A percentile compares a stretch with the other conserved stretches of the same genome.
Conservation (phyloP, 2,888 invertebrate genomes). For the Gymnosoma rotundatum region DNA sequence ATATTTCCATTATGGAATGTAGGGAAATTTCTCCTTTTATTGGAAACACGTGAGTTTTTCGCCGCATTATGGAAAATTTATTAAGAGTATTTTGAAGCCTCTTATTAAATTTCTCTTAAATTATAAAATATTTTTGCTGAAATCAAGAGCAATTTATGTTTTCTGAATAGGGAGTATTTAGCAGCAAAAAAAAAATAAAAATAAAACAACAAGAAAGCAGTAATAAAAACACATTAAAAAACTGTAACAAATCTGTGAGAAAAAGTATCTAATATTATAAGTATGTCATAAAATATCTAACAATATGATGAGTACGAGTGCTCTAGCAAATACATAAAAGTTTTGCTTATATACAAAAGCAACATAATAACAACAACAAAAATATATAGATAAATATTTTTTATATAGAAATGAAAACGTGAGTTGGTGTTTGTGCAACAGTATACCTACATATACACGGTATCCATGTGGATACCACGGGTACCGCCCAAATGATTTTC, state of each 20-base stretch:
- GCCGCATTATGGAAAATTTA: conserved; percentile 41
- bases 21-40: conserved; percentile 49
- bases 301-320: conserved; percentile 54
- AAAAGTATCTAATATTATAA: conserved; percentile 68
- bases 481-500: conserved; percentile 82
- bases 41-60: conserved; percentile 69
- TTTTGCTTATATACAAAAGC: conserved; percentile 56
- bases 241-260: conserved; percentile 69
- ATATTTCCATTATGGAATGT: conserved; percentile 28
- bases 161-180: neutral
- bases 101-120: conserved; percentile 36
- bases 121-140: neutral
- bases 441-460: conserved; percentile 60
- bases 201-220: neutral
- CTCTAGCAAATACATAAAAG: conserved; percentile 34
- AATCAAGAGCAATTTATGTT: conserved; percentile 20
- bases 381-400: neutral
- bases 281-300: conserved; percentile 69
- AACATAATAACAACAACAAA: neutral
- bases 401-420: neutral
- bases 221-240: conserved; percentile 6
- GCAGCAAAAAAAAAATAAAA: neutral
- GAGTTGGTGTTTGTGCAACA: conserved; percentile 22
- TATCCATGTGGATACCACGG: conserved; percentile 76
- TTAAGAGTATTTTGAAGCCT: conserved; percentile 27